Conservation (phyloP, 1,140 invertebrate genomes). For the Euura saliciscinereae region DNA sequence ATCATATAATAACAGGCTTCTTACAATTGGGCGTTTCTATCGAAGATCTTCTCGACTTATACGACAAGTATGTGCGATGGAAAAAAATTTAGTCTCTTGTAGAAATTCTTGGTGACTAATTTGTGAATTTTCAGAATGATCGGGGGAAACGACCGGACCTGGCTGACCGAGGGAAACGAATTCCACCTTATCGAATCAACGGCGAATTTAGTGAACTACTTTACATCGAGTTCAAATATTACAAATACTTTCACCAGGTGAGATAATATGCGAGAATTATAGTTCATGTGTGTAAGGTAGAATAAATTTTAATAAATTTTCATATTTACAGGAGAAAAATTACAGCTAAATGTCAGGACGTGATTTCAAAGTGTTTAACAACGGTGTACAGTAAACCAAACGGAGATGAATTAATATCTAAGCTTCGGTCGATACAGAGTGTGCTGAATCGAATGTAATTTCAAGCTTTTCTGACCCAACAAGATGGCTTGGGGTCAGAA, state of each 20-base stretch:
- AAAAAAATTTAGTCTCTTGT: slow-evolving; percentile 15
- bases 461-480: neutral
- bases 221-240: slow-evolving; percentile 62
- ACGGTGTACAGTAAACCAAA: slow-evolving; percentile 72
- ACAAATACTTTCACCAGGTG: slow-evolving; percentile 61
- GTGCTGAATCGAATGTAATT: slow-evolving; percentile 53
- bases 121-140: slow-evolving; percentile 64
- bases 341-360: slow-evolving; percentile 69
- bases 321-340: slow-evolving; percentile 62
- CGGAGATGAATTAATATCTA: slow-evolving; percentile 60
- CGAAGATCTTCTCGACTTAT: slow-evolving; percentile 75
- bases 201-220: slow-evolving; percentile 68
- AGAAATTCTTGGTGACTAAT: slow-evolving; percentile 2
- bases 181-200: slow-evolving; percentile 76
- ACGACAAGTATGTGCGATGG: slow-evolving; percentile 66
- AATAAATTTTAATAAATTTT: slow-evolving; percentile 24
- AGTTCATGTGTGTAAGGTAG: slow-evolving; percentile 9
- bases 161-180: slow-evolving; percentile 79
- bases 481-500: neutral
- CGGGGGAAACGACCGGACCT: slow-evolving; percentile 75
- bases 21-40: slow-evolving; percentile 73
- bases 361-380: slow-evolving; percentile 70
- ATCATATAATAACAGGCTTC: slow-evolving; percentile 72
- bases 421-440: slow-evolving; percentile 62
- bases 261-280: slow-evolving; percentile 36